Evolutionary conservation across 2,113 vertebrate genomes (phyloP).

Genomic region (Bos javanicus): DNA sequence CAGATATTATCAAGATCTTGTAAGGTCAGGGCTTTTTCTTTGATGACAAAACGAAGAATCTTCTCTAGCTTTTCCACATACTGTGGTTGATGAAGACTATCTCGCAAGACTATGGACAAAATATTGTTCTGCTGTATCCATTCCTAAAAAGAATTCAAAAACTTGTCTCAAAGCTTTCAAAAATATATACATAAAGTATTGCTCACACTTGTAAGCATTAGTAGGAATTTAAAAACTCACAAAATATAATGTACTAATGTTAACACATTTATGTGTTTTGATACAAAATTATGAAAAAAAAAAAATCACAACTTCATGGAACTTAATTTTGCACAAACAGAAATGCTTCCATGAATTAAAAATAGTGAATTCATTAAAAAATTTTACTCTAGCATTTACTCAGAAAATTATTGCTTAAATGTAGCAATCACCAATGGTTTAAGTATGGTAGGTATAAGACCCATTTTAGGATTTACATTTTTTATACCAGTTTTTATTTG

Average conservation of each 20-base stretch:
- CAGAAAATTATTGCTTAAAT: constrained; percentile 5
- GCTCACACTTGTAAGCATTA: not conserved
- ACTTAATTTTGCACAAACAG: not conserved
- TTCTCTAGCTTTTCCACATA: constrained; percentile 99
- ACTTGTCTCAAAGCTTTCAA: constrained; percentile 51
- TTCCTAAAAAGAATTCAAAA: constrained; percentile 85
- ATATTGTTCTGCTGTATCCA: constrained; percentile 99
- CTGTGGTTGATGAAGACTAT: constrained; percentile 99
- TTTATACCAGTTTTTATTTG: not conserved
- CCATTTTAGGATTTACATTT: not conserved
- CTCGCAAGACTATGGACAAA: constrained; percentile 96
- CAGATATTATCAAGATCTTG: constrained; percentile 99
- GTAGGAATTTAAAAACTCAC: not conserved
- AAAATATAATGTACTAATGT: not conserved
- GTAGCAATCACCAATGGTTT: not conserved
- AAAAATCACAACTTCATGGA: not conserved
- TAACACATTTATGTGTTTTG: not conserved
- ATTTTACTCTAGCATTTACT: not conserved
- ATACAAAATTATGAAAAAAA: not conserved
- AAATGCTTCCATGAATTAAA: constrained; percentile 7
- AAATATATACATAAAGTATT: not conserved
- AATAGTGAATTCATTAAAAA: constrained; percentile 10
- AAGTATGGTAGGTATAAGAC: not conserved
- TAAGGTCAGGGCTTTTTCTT: constrained; percentile 98
- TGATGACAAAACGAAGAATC: constrained; percentile 99